These are phyloP conservation scores for Aphidoletes aphidimyza DNA, from an alignment of 2,888 invertebrate species.

Conservation along the genomic window DNA sequence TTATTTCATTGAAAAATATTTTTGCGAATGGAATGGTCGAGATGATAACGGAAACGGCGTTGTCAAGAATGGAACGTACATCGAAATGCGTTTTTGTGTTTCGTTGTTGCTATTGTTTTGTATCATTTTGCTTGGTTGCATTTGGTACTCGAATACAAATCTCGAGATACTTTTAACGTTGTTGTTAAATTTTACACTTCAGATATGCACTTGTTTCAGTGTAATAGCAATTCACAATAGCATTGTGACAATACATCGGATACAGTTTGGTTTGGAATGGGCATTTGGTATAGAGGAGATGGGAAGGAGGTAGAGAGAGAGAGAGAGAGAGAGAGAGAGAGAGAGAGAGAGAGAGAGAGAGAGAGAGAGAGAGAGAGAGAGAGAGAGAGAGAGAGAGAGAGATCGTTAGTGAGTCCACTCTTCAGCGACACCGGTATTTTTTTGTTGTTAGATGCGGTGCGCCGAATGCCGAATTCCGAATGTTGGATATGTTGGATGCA, in stretches of 20 bases:
- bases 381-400: no score
- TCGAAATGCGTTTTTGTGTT: background rate
- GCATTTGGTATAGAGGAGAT: no score
- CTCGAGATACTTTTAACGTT: background rate
- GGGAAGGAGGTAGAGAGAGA: no score
- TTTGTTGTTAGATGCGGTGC: background rate
- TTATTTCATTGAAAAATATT: slow-evolving; percentile 12
- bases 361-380: no score
- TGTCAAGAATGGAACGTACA: background rate
- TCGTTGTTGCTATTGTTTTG: background rate
- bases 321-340: no score
- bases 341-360: no score
- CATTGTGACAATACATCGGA: background rate
- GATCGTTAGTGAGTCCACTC: no score
- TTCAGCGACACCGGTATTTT: background rate
- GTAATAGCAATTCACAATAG: no score
- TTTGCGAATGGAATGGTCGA: background rate
- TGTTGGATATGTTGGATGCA: no score
- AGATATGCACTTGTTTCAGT: background rate
- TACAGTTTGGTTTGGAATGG: no score
- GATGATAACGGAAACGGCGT: background rate
- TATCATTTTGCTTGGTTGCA: no score
- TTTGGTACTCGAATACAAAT: slow-evolving; percentile 13
- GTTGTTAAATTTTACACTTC: background rate
- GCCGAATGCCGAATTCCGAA: background rate